Base-by-base conservation (phyloP, 2,888 invertebrate species). In the Heterodera filipjevi region DNA sequence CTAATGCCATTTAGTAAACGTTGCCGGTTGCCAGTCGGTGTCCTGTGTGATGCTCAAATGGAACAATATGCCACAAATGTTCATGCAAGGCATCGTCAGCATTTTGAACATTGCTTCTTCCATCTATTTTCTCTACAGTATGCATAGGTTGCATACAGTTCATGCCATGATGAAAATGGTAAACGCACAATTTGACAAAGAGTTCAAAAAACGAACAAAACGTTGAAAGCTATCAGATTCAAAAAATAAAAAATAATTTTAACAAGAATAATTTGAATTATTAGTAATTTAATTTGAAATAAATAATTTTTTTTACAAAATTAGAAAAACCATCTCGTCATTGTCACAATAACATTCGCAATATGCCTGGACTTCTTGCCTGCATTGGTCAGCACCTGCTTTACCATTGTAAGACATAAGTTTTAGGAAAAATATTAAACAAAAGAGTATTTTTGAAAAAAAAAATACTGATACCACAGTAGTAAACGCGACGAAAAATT, bases 271-370 rank as follows among this genome's bases (percentile, higher is more conserved):
- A 44, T 44, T 44, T 44, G 44, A 5, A 12, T 5, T 44, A 5
- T 12, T 44, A 44, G 12, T 44, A 10, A 10, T 44, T 44, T 12
- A 14, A 3, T 49, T 49, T 49, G 0, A 14, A 49, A 10, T 59
- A 5, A 27, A 0, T n/a, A n/a, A 59, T 27, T 53, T 22, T 53
- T 19, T 59, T 59, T 59, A 10, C 3, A 5, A 59, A 59, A 22
- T 53, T 27, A 59, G 59, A 59, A 59, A 59, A 59, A 59, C 27
- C 59, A 59, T 59, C 59, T 59, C 27, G 59, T 59, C 59, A 59
- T 59, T n/a, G 59, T 59, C 6, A 59, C 59, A 59, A 10, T 59
- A 27, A 27, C 27, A n/a, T 59, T 59, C 27, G 59, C n/a, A 59
- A 22, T 59, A 22, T 59, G 59, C 27, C 27, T 59, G 3, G 27